Evolutionary conservation across 2,888 invertebrate species (phyloP), one percentile per base, ranked within the genome.

Genomic region (Agrochola litura): DNA sequence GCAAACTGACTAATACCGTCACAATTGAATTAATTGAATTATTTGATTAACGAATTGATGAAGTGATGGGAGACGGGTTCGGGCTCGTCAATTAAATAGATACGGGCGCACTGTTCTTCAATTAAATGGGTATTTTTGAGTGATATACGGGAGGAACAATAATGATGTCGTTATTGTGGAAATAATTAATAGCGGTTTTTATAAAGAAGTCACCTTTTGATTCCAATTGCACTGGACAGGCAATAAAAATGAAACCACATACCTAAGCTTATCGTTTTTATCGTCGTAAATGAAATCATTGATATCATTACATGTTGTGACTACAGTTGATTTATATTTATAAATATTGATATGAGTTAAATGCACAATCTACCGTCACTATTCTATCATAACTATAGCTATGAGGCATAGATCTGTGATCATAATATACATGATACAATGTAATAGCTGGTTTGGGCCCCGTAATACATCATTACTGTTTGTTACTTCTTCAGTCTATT

Each of bases 1-100:
- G 52, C 69, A 80, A 82, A 80, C 61, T 76, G 19, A 65, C 80
- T 72, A 71, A 67, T 66, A 68, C 68, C 52, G 19, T 64, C 58
- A 43, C 77, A 76, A 81, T 75, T 66, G 73, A 74, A 74, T 85
- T 60, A 83, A 80, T 79, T 72, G 73, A 71, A 69, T 86, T 69
- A 81, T 60, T 71, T 77, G 43, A 85, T 81, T 67, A 69, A 74
- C 30, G 37, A 19, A 49, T 66, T 70, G 52, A 68, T 73, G 64
- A 66, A 70, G 70, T 69, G 60, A 63, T 65, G 72, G 68, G 16
- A 37, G 73, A 56, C 68, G 46, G 37, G 30, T 52, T 65, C 19
- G 37, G 16, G 14, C 5, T 46, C 22, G 30, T 64, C 69, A 67
- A 81, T 70, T 76, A 68, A 63, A 60, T 6, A 41, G 41, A 83